Base-by-base conservation (phyloP, 2,113 vertebrate genomes). In the Chunga burmeisteri region DNA sequence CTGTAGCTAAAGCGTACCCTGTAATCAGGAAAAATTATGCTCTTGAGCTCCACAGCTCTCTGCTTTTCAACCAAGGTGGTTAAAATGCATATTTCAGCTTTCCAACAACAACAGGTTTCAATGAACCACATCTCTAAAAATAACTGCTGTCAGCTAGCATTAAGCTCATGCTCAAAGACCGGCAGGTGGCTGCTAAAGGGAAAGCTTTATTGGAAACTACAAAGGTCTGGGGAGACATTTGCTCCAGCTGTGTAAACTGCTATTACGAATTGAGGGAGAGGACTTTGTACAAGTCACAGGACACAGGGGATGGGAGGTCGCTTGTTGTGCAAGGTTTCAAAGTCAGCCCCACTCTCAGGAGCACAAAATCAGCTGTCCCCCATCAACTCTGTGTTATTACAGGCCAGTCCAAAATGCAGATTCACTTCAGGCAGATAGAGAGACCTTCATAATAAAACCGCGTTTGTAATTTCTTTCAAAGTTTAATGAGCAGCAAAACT, bases 21-120 rank as follows among this genome's bases (percentile, higher is more conserved):
- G 73, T 93, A 95, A 98, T 97, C 94, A 96, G 80, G 49, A 93
- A 86, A 97, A 97, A 97, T 97, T 96, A 97, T 67, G 96, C 85
- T 95, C 89, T 94, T 47, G 68, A 96, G 94, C 83, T 92, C 73
- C 89, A 59, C 11, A 25, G 86, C 86, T 81, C 91, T 94, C 87
- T 95, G 95, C 72, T 96, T 95, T 94, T 78, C 86, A 83, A 91
- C 94, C 95, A 93, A 92, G 90, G 85, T 95, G 85, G 96, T 92
- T 95, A 94, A 94, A 96, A 94, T 44, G 84, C 46, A 2, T 90
- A 95, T 94, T 97, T 94, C 79, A 96, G 93, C 94, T 81, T 93
- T 58, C 90, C 91, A 77, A 29, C 94, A 97, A 96, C 92, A 96
- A 96, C 96, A 96, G 94, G 96, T 97, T 97, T 96, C 92, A 93